phyloP scores from a whole-genome alignment of 2,888 invertebrate genomes.

The Hydraecia micacea region DNA sequence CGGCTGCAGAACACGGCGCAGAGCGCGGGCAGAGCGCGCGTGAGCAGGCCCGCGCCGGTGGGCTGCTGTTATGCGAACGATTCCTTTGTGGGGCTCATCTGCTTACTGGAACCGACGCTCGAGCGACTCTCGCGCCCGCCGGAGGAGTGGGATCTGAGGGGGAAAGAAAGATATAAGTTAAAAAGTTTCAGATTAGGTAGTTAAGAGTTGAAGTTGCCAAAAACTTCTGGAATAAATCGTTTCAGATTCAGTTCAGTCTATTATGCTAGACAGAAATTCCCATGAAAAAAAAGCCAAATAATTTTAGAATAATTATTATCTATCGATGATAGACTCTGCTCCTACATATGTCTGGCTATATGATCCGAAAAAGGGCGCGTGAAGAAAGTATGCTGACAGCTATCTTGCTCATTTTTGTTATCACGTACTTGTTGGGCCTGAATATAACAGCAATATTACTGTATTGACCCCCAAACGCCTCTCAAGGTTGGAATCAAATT shows the following conservation, averaged over 20 bases:
- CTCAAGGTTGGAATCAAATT: neutral
- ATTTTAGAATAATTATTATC: neutral
- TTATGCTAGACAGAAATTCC: neutral
- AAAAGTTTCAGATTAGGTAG: too few relatives aligned
- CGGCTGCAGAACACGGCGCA: conserved; percentile 86
- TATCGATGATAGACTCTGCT: too few relatives aligned
- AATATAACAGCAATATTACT: neutral
- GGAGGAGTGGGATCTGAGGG: conserved; percentile 82
- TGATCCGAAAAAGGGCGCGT: neutral
- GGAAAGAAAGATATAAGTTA: neutral
- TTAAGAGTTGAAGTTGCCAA: neutral
- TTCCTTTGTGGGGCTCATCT: conserved; percentile 82
- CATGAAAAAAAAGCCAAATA: neutral
- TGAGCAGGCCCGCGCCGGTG: conserved; percentile 80
- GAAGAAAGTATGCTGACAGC: too few relatives aligned
- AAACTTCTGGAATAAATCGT: neutral
- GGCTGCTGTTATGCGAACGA: conserved; percentile 86
- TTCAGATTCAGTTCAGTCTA: neutral
- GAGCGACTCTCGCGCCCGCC: conserved; percentile 85
- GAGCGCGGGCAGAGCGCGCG: conserved; percentile 82
- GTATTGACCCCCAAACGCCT: neutral
- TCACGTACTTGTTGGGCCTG: neutral
- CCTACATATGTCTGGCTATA: neutral
- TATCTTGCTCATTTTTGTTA: neutral
- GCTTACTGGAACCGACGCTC: conserved; percentile 82